phyloP scores from a whole-genome alignment of 2,888 invertebrate genomes.

The Lordiphosa andalusiaca region DNA sequence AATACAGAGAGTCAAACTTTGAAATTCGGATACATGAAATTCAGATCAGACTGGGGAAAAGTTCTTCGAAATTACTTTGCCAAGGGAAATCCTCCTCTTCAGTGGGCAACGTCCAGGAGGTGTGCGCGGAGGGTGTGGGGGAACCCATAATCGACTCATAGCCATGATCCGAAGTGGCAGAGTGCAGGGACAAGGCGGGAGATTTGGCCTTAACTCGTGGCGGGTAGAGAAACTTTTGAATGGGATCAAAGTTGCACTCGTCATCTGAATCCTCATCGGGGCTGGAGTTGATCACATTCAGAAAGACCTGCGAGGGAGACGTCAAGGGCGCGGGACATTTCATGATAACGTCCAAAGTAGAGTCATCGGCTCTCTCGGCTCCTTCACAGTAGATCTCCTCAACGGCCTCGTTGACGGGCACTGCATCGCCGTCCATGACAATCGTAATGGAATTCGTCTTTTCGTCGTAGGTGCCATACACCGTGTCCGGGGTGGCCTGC shows the following conservation, averaged over 20 bases:
- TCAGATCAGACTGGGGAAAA: slow-evolving; percentile 88
- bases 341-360: slow-evolving; percentile 60
- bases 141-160: slow-evolving; percentile 86
- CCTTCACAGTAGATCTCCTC: slow-evolving; percentile 81
- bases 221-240: slow-evolving; percentile 73
- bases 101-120: slow-evolving; percentile 42
- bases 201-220: slow-evolving; percentile 64
- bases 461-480: slow-evolving; percentile 88
- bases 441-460: slow-evolving; percentile 87
- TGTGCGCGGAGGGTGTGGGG: slow-evolving; percentile 74
- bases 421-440: slow-evolving; percentile 83
- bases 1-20: slow-evolving; percentile 35
- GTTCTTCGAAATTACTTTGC: slow-evolving; percentile 88
- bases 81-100: slow-evolving; percentile 83
- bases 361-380: slow-evolving; percentile 63
- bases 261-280: slow-evolving; percentile 59
- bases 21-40: slow-evolving; percentile 50
- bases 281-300: slow-evolving; percentile 63
- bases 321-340: slow-evolving; percentile 71
- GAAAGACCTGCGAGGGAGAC: slow-evolving; percentile 74
- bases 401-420: slow-evolving; percentile 81
- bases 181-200: slow-evolving; percentile 72
- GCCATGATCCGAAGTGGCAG: slow-evolving; percentile 83
- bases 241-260: slow-evolving; percentile 73
- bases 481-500: slow-evolving; percentile 81